phyloP scores from a whole-genome alignment of 2,797 vertebrate genomes.

The Neomorphus geoffroyi region DNA sequence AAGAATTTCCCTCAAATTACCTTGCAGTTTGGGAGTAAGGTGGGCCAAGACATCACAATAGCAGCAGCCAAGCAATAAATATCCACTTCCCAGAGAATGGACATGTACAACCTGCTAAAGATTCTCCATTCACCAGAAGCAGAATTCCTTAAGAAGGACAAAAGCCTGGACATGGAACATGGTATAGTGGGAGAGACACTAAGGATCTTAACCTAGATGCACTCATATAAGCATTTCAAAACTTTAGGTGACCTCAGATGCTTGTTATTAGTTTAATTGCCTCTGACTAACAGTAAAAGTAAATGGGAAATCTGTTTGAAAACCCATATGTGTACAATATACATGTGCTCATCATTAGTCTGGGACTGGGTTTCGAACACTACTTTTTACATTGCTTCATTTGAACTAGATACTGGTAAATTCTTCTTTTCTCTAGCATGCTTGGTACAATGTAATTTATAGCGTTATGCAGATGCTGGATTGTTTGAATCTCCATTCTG shows the following conservation, averaged over 20 bases:
- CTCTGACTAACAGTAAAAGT: neutral
- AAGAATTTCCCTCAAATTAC: neutral
- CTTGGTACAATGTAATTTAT: constrained; percentile 60
- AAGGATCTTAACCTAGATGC: neutral
- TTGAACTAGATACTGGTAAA: constrained; percentile 17
- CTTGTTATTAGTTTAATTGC: neutral
- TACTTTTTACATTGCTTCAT: constrained; percentile 14
- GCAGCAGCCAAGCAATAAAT: neutral
- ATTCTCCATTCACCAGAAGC: neutral
- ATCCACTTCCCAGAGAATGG: neutral
- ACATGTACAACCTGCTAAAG: neutral
- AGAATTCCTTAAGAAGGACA: neutral
- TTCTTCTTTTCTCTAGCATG: constrained; percentile 29
- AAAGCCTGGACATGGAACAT: neutral
- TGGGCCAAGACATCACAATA: neutral
- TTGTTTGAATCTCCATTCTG: constrained; percentile 69
- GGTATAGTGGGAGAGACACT: neutral
- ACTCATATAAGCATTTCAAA: neutral
- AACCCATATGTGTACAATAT: neutral
- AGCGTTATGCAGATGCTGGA: constrained; percentile 65
- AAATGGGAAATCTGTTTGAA: neutral
- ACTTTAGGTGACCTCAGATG: neutral
- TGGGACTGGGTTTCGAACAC: neutral
- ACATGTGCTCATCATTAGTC: neutral
- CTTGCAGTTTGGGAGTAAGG: neutral